Evolutionary conservation across 2,797 vertebrate species (phyloP).

Genomic region (Taenioides sp.): DNA sequence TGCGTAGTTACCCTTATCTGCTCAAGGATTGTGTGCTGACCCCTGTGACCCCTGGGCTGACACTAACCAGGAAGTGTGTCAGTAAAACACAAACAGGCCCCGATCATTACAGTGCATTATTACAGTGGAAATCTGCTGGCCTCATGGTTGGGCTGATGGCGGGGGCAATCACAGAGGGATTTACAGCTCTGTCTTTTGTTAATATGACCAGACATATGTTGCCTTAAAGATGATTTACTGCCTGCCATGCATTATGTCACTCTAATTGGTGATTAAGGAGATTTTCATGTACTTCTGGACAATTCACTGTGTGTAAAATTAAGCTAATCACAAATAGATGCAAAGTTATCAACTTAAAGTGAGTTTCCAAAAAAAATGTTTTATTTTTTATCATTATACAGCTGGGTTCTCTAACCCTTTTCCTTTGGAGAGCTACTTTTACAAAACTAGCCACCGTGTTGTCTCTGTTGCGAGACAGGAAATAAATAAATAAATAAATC

Average conservation of each 20-base stretch:
- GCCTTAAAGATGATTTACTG: background rate
- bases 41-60: slow-evolving; percentile 41
- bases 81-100: slow-evolving; percentile 40
- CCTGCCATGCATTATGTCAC: background rate
- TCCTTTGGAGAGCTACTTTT: too few species aligned
- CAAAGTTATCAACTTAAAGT: background rate
- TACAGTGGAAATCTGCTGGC: slow-evolving; percentile 9
- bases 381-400: too few species aligned
- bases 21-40: slow-evolving; percentile 27
- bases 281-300: background rate
- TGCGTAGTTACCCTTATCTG: slow-evolving; percentile 50
- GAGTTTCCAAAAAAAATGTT: too few species aligned
- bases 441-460: too few species aligned
- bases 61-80: slow-evolving; percentile 32
- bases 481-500: background rate
- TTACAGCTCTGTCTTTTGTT: slow-evolving; percentile 2
- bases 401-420: too few species aligned
- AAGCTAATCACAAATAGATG: background rate
- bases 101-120: slow-evolving; percentile 8
- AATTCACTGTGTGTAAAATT: background rate
- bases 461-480: background rate
- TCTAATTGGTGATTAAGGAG: background rate
- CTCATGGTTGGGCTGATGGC: slow-evolving; percentile 38
- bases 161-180: slow-evolving; percentile 5
- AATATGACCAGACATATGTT: background rate